Conservation (phyloP, 2,113 vertebrate genomes). For the Sceloporus undulatus region DNA sequence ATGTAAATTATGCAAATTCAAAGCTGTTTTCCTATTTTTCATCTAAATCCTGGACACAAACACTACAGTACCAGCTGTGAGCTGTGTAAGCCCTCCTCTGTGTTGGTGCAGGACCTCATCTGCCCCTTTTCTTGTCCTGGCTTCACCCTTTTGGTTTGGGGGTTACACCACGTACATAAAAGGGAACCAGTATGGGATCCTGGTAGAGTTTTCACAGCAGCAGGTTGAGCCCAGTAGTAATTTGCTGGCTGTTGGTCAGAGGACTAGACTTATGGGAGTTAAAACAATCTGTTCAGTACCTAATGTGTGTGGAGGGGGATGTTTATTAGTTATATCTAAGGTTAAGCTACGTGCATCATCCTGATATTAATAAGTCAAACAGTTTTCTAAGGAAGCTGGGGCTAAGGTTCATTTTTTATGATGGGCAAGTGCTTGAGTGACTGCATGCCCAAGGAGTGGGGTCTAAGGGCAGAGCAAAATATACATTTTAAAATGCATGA, state of each 20-base stretch:
- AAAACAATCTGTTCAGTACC: neutral
- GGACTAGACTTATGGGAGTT: neutral
- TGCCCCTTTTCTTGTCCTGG: neutral
- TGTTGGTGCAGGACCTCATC: neutral
- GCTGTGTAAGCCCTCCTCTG: neutral
- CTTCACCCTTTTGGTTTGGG: neutral
- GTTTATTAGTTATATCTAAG: neutral
- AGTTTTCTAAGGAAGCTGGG: neutral
- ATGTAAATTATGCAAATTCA: slow-evolving; percentile 13
- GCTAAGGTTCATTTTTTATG: no score
- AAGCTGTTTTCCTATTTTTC: neutral
- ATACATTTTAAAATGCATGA: no score
- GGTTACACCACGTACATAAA: neutral
- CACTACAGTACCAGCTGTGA: neutral
- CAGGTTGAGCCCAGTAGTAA: neutral
- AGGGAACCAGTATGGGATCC: no score
- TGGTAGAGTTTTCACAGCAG: neutral
- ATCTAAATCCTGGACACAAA: neutral
- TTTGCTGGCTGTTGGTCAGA: neutral
- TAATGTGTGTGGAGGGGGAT: neutral
- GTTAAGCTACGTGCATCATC: no score
- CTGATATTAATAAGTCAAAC: neutral
- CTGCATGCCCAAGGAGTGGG: no score
- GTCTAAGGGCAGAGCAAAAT: no score
- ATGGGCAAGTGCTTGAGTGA: no score